phyloP scores from a whole-genome alignment of 1,140 invertebrate genomes.

The Macrosteles quadrilineatus region DNA sequence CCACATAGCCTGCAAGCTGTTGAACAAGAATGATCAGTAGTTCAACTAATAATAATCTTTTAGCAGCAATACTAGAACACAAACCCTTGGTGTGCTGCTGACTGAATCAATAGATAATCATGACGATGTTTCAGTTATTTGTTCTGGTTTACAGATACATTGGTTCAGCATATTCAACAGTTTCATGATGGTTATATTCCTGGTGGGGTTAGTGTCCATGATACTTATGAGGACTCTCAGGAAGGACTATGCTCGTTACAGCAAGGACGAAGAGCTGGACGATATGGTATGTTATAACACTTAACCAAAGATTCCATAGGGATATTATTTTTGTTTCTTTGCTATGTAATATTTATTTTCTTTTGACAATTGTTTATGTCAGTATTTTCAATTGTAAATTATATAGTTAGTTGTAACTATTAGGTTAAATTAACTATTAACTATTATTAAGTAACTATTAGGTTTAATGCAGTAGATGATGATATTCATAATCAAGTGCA shows the following conservation, averaged over 20 bases:
- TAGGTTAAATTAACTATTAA: no score
- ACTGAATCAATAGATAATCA: no score
- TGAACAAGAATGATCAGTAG: no score
- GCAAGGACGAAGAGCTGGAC: conserved; percentile 97
- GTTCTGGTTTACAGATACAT: conserved; percentile 77
- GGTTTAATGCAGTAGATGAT: no score
- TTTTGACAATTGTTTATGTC: not conserved
- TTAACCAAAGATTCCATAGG: not conserved
- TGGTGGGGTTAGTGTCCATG: conserved; percentile 99
- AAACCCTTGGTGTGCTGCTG: no score
- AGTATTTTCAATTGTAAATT: not conserved
- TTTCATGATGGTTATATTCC: conserved; percentile 99
- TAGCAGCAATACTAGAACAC: no score
- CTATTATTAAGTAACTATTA: no score
- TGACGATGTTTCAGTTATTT: no score
- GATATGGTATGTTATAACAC: conserved; percentile 73
- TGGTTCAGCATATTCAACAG: conserved; percentile 99
- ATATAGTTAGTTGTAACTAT: no score
- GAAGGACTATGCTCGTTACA: conserved; percentile 98
- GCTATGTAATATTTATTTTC: not conserved
- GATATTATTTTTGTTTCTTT: not conserved
- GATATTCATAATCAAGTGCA: no score
- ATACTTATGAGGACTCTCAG: conserved; percentile 97
- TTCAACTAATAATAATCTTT: no score
- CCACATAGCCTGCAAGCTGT: no score